Evolutionary conservation across 1,140 invertebrate species (phyloP).

Genomic region (Armadillidium nasatum): DNA sequence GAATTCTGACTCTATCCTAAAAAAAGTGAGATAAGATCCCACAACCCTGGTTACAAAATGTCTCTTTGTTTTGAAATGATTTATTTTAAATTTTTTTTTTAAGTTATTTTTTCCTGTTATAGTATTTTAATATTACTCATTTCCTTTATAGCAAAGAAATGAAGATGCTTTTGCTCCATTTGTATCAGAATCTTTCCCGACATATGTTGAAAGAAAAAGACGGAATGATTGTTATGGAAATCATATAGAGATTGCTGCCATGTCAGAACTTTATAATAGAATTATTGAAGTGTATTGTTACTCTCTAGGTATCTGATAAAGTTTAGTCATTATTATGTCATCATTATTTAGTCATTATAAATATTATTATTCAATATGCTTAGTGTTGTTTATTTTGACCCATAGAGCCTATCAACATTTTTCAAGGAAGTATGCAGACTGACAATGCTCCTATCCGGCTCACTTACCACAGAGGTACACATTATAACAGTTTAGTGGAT

Average conservation of each 20-base stretch:
- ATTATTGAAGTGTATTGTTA: constrained; percentile 92
- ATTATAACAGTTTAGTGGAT: constrained; percentile 88
- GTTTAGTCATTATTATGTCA: too few species aligned
- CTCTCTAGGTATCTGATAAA: constrained; percentile 59
- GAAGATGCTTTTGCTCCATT: constrained; percentile 88
- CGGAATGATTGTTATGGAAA: constrained; percentile 80
- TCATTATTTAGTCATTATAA: neutral
- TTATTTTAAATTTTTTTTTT: neutral
- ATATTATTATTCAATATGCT: neutral
- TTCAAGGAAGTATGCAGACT: constrained; percentile 66
- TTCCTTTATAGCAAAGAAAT: constrained; percentile 64
- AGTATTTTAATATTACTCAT: constrained; percentile 43
- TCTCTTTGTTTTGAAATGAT: neutral
- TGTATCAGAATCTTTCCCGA: constrained; percentile 85
- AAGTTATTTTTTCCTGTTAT: neutral
- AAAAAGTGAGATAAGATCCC: too few species aligned
- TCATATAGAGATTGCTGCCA: constrained; percentile 89
- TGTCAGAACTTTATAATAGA: constrained; percentile 88
- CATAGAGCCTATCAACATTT: constrained; percentile 83
- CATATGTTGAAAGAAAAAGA: constrained; percentile 75
- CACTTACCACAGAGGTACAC: constrained; percentile 82
- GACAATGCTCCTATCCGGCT: constrained; percentile 72
- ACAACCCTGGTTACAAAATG: too few species aligned
- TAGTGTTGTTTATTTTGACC: too few species aligned
- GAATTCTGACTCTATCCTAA: too few species aligned